Conservation (phyloP, 2,888 invertebrate species). For the Cephus spinipes region DNA sequence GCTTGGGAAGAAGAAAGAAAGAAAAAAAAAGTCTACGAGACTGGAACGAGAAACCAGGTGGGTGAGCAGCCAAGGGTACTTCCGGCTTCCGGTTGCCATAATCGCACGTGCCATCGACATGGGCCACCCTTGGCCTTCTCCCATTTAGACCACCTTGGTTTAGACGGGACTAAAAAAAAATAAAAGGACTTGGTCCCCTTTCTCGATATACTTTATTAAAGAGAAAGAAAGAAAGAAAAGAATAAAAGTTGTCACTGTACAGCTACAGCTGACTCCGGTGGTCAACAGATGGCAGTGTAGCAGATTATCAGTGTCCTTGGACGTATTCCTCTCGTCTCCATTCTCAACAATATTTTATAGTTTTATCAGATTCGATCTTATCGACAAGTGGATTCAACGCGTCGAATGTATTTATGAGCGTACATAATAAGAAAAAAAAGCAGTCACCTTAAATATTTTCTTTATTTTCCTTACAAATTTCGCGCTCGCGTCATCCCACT, state of each 20-base stretch:
- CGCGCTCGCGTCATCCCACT: too few species aligned
- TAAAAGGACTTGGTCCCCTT: not conserved
- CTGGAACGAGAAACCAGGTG: slow-evolving; percentile 56
- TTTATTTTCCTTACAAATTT: too few species aligned
- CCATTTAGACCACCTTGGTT: not conserved
- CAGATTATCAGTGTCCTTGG: too few species aligned
- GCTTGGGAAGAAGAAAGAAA: not conserved
- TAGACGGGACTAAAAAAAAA: not conserved
- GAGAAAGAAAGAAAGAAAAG: not conserved
- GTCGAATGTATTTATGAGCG: too few species aligned
- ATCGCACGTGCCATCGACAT: slow-evolving; percentile 46
- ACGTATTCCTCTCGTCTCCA: too few species aligned
- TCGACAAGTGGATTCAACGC: too few species aligned
- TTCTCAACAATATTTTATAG: too few species aligned
- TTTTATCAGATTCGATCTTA: too few species aligned
- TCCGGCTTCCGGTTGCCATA: slow-evolving; percentile 64
- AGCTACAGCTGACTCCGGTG: not conserved
- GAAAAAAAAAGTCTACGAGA: slow-evolving; percentile 14
- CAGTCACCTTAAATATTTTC: too few species aligned
- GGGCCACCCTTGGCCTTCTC: not conserved
- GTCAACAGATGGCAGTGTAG: not conserved
- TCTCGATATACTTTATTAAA: not conserved
- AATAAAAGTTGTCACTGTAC: not conserved
- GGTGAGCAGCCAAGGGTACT: slow-evolving; percentile 64
- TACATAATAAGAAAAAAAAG: too few species aligned